These are phyloP conservation scores for Zygothrica quintamaculata DNA, from an alignment of 2,888 invertebrate genomes.

Conservation along the genomic window DNA sequence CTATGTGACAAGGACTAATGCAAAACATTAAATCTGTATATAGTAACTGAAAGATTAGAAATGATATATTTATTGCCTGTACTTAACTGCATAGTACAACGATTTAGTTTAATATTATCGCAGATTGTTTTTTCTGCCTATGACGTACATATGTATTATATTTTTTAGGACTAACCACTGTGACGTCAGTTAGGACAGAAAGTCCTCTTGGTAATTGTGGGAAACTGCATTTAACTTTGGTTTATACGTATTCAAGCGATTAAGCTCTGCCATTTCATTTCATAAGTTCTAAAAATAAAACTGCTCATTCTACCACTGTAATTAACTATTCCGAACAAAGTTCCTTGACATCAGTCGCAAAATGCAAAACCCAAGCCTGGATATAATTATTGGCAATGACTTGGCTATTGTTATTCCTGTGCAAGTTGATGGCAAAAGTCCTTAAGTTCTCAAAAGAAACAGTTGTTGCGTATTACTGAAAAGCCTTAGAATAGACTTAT, in stretches of 20 bases:
- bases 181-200: slow-evolving; percentile 50
- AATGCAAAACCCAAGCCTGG: slow-evolving; percentile 2
- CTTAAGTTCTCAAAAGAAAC: too few species aligned
- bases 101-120: too few species aligned
- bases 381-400: slow-evolving; percentile 29
- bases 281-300: slow-evolving; percentile 45
- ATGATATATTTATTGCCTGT: too few species aligned
- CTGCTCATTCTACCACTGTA: slow-evolving; percentile 20
- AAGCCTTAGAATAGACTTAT: not conserved
- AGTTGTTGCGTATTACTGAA: not conserved
- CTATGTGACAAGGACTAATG: too few species aligned
- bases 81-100: too few species aligned
- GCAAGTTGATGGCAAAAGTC: not conserved
- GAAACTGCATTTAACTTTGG: not conserved
- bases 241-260: slow-evolving; percentile 6
- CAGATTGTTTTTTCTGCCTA: not conserved
- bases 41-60: too few species aligned
- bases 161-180: not conserved
- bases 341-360: slow-evolving; percentile 66
- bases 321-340: slow-evolving; percentile 57
- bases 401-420: not conserved
- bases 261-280: slow-evolving; percentile 18
- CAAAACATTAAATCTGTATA: too few species aligned
- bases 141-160: not conserved
- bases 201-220: slow-evolving; percentile 12